phyloP scores from a whole-genome alignment of 1,140 invertebrate genomes.

The Drosophila watanabei region DNA sequence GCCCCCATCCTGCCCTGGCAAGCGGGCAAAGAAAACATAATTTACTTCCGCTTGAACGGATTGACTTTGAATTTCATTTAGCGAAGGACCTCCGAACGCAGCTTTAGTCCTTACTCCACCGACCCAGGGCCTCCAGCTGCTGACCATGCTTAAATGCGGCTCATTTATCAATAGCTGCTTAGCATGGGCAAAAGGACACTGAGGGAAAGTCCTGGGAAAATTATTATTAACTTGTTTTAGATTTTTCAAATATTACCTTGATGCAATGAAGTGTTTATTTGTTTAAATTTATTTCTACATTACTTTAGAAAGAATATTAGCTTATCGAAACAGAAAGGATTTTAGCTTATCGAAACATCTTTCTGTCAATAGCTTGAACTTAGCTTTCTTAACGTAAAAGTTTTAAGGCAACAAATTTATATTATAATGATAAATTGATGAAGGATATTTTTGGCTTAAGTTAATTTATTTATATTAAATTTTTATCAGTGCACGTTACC shows the following conservation, averaged over 20 bases:
- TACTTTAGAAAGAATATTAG: background rate
- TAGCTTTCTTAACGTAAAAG: background rate
- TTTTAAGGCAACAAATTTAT: background rate
- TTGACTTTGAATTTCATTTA: constrained; percentile 84
- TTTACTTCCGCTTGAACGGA: constrained; percentile 77
- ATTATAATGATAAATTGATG: too few relatives aligned
- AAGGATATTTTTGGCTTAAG: background rate
- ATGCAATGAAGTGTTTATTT: too few relatives aligned
- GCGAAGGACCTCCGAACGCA: constrained; percentile 25
- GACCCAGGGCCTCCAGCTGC: constrained; percentile 39
- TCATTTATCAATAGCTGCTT: constrained; percentile 83
- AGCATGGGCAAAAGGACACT: constrained; percentile 44
- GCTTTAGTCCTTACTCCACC: background rate
- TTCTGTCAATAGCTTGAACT: background rate
- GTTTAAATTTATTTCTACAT: background rate
- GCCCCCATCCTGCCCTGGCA: background rate
- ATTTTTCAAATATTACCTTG: background rate
- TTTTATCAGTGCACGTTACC: constrained; percentile 32
- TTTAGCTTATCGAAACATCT: background rate
- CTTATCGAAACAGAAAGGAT: too few relatives aligned
- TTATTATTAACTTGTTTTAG: background rate
- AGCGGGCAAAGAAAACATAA: constrained; percentile 75
- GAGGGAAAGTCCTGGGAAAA: background rate
- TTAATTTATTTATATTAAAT: too few relatives aligned
- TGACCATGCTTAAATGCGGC: constrained; percentile 77